Percentiles rank a stretch among this genome's conserved stretches.
phyloP scores from a whole-genome alignment of 2,797 vertebrate genomes.

The Ptychobarbus kaznakovi region DNA sequence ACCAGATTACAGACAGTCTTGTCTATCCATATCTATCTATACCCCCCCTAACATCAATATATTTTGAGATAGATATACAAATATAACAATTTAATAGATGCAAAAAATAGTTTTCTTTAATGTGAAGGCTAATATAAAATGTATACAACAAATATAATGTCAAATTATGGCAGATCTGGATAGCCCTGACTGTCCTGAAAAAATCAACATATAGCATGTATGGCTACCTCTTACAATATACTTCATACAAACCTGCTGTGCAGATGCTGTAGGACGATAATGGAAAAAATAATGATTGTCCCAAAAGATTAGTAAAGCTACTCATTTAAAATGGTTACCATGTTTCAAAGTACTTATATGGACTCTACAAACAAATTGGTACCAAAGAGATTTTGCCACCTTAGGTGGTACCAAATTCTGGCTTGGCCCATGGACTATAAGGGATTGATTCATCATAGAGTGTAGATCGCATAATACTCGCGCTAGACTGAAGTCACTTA shows the following conservation, averaged over 20 bases:
- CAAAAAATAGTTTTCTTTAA: neutral
- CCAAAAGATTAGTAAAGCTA: neutral
- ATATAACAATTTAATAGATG: neutral
- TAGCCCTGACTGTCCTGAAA: neutral
- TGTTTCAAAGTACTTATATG: conserved; percentile 2
- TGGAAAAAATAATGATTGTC: neutral
- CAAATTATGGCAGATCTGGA: neutral
- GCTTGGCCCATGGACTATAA: neutral
- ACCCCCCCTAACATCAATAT: neutral
- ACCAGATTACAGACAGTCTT: neutral
- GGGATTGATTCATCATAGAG: too few species aligned
- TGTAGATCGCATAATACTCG: too few species aligned
- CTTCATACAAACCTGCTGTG: neutral
- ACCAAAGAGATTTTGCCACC: neutral
- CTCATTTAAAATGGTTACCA: neutral
- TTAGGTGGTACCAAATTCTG: neutral
- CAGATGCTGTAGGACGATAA: neutral
- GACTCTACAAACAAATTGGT: conserved; percentile 3
- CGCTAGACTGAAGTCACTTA: too few species aligned
- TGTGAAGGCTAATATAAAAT: neutral
- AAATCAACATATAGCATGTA: neutral
- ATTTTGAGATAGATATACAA: neutral
- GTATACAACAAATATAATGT: neutral
- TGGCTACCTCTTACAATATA: neutral
- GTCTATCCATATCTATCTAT: neutral